These are phyloP conservation scores for Hoplostethus mediterraneus DNA, from an alignment of 2,797 vertebrate genomes.

Conservation along the genomic window DNA sequence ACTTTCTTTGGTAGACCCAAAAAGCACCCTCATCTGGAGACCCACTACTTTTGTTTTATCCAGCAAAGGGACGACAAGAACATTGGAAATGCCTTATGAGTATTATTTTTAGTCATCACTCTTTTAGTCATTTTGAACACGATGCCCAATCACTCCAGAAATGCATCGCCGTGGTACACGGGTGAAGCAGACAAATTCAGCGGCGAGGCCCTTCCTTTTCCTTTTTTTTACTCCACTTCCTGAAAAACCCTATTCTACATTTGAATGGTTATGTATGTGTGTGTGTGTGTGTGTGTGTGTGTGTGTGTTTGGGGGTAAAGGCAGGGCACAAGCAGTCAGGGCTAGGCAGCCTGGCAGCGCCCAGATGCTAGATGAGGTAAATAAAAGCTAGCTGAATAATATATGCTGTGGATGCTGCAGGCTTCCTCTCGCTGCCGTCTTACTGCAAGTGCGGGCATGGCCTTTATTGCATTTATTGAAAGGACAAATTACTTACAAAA, in stretches of 20 bases:
- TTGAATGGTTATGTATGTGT: constrained; percentile 3
- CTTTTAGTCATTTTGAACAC: too few relatives aligned
- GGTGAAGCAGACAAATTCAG: too few relatives aligned
- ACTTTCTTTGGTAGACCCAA: too few relatives aligned
- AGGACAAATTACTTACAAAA: neutral
- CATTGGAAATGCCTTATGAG: too few relatives aligned
- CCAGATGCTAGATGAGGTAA: constrained; percentile 74
- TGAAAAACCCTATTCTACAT: neutral
- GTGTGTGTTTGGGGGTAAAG: neutral
- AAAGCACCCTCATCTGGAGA: too few relatives aligned
- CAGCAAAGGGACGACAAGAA: too few relatives aligned
- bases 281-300: constrained; percentile 23
- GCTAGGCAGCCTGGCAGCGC: constrained; percentile 3
- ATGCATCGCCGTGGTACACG: too few relatives aligned
- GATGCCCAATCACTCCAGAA: too few relatives aligned
- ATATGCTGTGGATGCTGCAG: constrained; percentile 57
- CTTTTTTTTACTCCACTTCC: too few relatives aligned
- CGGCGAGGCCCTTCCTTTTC: neutral
- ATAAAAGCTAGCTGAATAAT: constrained; percentile 77
- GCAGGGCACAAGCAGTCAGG: constrained; percentile 1
- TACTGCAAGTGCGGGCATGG: constrained; percentile 13
- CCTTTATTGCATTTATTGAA: neutral
- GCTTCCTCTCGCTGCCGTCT: constrained; percentile 51
- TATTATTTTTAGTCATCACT: neutral
- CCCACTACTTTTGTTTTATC: too few relatives aligned